Evolutionary conservation across 2,888 invertebrate genomes (phyloP).

Genomic region (Miltochrista miniata): DNA sequence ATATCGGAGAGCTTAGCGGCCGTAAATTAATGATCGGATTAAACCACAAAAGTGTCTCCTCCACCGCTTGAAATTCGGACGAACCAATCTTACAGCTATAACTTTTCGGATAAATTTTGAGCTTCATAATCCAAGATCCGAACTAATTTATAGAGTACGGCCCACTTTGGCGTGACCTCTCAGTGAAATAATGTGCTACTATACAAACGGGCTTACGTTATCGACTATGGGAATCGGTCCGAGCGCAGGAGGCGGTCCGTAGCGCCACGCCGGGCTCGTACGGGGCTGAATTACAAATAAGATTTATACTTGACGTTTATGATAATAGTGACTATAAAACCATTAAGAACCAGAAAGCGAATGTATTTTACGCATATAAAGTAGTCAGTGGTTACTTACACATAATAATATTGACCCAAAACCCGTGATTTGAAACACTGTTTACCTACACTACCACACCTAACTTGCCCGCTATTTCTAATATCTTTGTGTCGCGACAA

Average conservation of each 20-base stretch:
- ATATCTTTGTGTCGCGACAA: no score
- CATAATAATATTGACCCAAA: no score
- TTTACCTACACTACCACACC: no score
- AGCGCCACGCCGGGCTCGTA: conserved; percentile 46
- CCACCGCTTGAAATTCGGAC: conserved; percentile 35
- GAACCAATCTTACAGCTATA: conserved; percentile 51
- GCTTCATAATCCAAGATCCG: conserved; percentile 60
- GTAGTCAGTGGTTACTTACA: no score
- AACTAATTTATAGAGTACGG: conserved; percentile 58
- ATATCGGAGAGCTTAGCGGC: conserved; percentile 35
- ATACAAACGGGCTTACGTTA: conserved; percentile 46
- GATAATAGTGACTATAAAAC: conserved; percentile 26
- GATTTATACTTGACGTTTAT: conserved; percentile 38
- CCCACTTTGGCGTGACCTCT: conserved; percentile 51
- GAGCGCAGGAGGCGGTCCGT: conserved; percentile 40
- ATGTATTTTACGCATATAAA: conserved; percentile 6
- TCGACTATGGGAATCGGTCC: conserved; percentile 39
- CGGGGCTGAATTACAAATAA: conserved; percentile 38
- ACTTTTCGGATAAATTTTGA: conserved; percentile 58
- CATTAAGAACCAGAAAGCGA: conserved; percentile 20
- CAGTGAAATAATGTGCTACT: conserved; percentile 47
- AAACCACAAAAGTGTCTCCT: conserved; percentile 50
- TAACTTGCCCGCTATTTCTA: no score
- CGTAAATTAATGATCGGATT: conserved; percentile 47
- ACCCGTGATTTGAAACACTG: no score